Evolutionary conservation across 2,888 invertebrate species (phyloP).

Genomic region (Parnassius orleans): DNA sequence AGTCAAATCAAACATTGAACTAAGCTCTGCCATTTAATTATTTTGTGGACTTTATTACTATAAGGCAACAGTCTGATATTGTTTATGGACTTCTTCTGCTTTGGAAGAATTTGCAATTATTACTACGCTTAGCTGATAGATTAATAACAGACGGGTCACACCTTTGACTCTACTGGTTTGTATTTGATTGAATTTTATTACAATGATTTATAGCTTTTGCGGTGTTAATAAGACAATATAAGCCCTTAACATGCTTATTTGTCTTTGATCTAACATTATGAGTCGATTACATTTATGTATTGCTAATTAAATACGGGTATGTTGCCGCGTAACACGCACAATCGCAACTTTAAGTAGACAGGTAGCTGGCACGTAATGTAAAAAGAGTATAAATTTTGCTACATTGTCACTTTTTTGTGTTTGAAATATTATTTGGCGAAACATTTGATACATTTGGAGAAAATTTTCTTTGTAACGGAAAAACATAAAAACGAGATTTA

Average conservation of each 20-base stretch:
- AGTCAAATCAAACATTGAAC: slow-evolving; percentile 5
- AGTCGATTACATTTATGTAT: slow-evolving; percentile 29
- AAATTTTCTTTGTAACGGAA: no score
- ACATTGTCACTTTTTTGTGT: slow-evolving; percentile 5
- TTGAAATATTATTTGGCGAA: no score
- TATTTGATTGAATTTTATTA: background rate
- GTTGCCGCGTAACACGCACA: slow-evolving; percentile 22
- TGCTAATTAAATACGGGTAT: slow-evolving; percentile 25
- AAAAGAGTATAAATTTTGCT: background rate
- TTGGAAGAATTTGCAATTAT: no score
- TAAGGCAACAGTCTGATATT: no score
- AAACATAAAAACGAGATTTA: no score
- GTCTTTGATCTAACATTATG: slow-evolving; percentile 23
- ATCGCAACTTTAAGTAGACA: background rate
- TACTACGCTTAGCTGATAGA: no score
- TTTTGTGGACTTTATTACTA: background rate
- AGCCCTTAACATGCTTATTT: slow-evolving; percentile 26
- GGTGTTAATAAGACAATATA: slow-evolving; percentile 8
- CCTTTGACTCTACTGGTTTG: no score
- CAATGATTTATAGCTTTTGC: background rate
- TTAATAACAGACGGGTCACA: no score
- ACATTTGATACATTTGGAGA: no score
- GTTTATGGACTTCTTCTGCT: no score
- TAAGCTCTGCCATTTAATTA: background rate
- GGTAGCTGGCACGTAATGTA: slow-evolving; percentile 21